A percentile compares a stretch with the other conserved stretches of the same genome.
Evolutionary conservation across 53 echinoderm and acorn worm genomes (phyloP).

Genomic region (Echinarachnius parma): DNA sequence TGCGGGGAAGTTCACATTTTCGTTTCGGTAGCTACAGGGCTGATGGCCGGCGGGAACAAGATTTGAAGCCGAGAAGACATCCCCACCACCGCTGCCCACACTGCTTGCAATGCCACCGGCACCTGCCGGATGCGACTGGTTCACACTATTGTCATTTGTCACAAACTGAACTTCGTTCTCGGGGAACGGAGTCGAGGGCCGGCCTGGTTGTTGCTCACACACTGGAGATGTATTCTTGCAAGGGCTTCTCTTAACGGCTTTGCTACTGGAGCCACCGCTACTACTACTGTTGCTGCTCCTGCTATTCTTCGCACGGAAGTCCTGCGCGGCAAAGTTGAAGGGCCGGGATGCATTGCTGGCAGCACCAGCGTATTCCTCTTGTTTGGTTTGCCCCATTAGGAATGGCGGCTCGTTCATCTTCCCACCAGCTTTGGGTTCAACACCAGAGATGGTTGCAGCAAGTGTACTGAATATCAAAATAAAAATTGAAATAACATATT

Average conservation of each 20-base stretch:
- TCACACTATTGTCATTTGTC: neutral
- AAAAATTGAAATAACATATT: too few species aligned
- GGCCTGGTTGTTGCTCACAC: constrained; percentile 11
- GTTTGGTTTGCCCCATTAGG: constrained; percentile 35
- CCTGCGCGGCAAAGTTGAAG: constrained; percentile 19
- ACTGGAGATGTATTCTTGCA: constrained; percentile 5
- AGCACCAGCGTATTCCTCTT: constrained; percentile 7
- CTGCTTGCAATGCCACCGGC: neutral
- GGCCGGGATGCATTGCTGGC: constrained; percentile 1
- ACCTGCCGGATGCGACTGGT: too few species aligned
- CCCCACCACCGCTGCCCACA: neutral
- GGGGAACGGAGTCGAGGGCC: constrained; percentile 39
- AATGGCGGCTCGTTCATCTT: constrained; percentile 36
- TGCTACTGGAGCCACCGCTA: neutral
- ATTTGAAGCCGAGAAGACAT: too few species aligned
- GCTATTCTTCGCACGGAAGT: constrained; percentile 3
- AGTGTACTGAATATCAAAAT: too few species aligned
- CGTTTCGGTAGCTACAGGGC: too few species aligned
- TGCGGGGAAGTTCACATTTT: too few species aligned
- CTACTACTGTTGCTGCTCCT: neutral
- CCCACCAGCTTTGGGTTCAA: too few species aligned
- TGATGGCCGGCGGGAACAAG: too few species aligned
- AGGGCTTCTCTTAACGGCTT: constrained; percentile 2
- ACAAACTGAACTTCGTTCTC: constrained; percentile 41
- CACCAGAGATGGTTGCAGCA: too few species aligned